Evolutionary conservation across 2,888 invertebrate species (phyloP).

Genomic region (Lasioglossum leucozonium): DNA sequence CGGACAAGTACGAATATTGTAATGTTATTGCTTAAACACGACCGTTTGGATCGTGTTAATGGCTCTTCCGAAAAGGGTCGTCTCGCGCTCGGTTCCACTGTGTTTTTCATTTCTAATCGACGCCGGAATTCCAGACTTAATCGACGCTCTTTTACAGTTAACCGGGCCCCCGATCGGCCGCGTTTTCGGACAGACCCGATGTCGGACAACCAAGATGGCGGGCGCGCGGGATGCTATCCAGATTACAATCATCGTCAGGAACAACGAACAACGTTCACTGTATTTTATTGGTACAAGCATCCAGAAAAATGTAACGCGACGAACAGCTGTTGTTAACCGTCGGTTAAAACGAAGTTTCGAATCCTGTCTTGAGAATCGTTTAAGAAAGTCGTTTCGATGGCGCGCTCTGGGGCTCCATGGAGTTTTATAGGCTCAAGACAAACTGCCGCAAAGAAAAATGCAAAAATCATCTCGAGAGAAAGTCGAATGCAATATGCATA

Average conservation of each 20-base stretch:
- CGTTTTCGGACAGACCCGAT: slow-evolving; percentile 48
- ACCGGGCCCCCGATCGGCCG: neutral
- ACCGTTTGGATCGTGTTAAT: neutral
- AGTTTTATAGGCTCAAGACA: neutral
- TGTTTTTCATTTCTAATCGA: slow-evolving; percentile 45
- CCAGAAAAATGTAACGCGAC: neutral
- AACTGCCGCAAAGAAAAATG: neutral
- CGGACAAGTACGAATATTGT: neutral
- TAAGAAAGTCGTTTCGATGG: neutral
- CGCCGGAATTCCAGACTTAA: slow-evolving; percentile 23
- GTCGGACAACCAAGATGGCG: slow-evolving; percentile 19
- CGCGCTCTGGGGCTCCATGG: neutral
- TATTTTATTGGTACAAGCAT: neutral
- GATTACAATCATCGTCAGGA: neutral
- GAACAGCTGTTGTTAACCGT: neutral
- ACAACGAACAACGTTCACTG: neutral
- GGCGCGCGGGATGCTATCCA: neutral
- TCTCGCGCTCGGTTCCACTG: neutral
- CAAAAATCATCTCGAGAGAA: neutral
- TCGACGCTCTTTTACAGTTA: slow-evolving; percentile 49
- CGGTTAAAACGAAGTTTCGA: neutral
- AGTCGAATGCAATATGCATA: neutral
- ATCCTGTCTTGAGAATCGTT: neutral
- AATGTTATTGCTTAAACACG: neutral
- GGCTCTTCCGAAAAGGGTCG: neutral